phyloP scores from a whole-genome alignment of 1,140 invertebrate genomes.

The Drosophila guanche region DNA sequence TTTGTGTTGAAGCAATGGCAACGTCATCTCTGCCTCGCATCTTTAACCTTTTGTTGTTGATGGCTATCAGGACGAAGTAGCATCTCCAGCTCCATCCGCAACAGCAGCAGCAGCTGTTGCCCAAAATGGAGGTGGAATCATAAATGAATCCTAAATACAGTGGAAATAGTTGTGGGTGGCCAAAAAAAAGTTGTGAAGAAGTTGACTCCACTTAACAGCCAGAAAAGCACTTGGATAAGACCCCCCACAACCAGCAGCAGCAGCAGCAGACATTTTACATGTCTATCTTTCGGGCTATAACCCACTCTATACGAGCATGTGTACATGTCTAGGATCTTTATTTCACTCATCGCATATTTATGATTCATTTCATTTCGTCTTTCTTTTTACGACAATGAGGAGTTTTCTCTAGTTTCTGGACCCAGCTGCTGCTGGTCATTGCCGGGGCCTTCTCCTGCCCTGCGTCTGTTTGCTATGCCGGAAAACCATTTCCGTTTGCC shows the following conservation, averaged over 20 bases:
- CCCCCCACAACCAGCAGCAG: no score
- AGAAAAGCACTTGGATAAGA: no score
- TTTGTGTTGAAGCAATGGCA: conserved; percentile 23
- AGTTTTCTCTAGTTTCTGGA: conserved; percentile 25
- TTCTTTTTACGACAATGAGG: conserved; percentile 49
- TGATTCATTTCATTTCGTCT: conserved; percentile 52
- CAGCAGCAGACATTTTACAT: conserved; percentile 3
- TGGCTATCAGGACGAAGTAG: conserved; percentile 33
- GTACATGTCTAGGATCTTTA: background rate
- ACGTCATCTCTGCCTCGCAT: conserved; percentile 20
- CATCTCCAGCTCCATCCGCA: no score
- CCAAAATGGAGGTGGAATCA: background rate
- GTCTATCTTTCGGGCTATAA: background rate
- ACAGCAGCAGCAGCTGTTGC: conserved; percentile 1
- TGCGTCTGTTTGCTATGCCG: conserved; percentile 6
- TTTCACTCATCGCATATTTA: conserved; percentile 50
- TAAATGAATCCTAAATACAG: conserved; percentile 21
- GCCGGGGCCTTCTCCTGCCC: background rate
- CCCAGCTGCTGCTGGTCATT: conserved; percentile 38
- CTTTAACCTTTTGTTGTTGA: conserved; percentile 42
- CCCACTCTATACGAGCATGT: no score
- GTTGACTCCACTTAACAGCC: conserved; percentile 19
- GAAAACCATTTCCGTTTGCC: conserved; percentile 36
- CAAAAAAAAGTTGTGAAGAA: conserved; percentile 27
- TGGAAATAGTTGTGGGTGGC: conserved; percentile 9